phyloP scores from a whole-genome alignment of 2,113 vertebrate genomes.

The Passer domesticus region DNA sequence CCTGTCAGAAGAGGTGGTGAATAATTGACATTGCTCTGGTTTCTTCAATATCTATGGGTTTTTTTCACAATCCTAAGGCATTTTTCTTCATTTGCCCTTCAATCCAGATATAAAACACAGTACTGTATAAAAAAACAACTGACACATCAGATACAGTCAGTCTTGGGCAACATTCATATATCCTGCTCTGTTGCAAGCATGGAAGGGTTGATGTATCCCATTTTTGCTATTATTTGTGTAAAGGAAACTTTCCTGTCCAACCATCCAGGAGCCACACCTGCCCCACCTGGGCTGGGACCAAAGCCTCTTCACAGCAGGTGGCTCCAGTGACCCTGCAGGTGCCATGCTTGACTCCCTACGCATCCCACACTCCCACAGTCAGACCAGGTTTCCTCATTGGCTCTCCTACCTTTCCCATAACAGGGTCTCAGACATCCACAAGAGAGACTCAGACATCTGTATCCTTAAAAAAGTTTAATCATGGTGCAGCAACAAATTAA shows the following conservation, averaged over 20 bases:
- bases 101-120: not conserved
- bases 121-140: not conserved
- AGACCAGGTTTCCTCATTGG: not conserved
- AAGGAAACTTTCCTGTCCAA: not conserved
- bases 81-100: slow-evolving; percentile 11
- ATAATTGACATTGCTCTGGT: not conserved
- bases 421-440: not conserved
- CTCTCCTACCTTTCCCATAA: not conserved
- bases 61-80: not conserved
- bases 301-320: accelerated
- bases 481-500: not conserved
- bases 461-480: not conserved
- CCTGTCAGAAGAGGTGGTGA: not conserved
- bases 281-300: not conserved
- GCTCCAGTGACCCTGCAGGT: not conserved
- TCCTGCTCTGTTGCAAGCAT: not conserved
- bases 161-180: not conserved
- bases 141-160: not conserved
- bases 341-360: no score
- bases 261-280: not conserved
- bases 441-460: not conserved
- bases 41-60: not conserved
- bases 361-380: not conserved
- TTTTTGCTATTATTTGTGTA: not conserved
- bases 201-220: not conserved